Evolutionary conservation across 2,113 vertebrate genomes (phyloP).

Genomic region (Ctenodactylus gundi): DNA sequence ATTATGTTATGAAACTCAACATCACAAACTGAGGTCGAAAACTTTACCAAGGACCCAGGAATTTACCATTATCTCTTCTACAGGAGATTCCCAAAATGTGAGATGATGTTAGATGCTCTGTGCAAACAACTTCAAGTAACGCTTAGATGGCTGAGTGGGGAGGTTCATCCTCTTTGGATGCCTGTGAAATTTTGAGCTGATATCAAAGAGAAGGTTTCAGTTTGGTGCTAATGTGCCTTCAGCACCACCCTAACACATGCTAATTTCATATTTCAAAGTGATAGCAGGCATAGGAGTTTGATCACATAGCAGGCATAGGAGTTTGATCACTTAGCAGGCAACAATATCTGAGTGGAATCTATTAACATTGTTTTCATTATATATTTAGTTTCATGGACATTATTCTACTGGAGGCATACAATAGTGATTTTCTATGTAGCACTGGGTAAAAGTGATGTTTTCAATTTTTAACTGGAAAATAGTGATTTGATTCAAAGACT

Average conservation of each 20-base stretch:
- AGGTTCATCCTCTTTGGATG: neutral
- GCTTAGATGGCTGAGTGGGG: accelerated
- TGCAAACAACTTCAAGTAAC: neutral
- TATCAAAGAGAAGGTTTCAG: neutral
- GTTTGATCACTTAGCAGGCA: neutral
- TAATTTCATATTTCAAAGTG: neutral
- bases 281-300: neutral
- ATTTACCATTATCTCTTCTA: neutral
- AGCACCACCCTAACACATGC: neutral
- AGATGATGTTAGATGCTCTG: neutral
- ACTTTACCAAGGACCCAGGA: neutral
- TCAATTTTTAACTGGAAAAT: neutral
- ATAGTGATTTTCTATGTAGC: neutral
- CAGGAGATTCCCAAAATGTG: neutral
- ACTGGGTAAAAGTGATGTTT: neutral
- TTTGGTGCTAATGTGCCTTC: neutral
- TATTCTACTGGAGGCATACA: neutral
- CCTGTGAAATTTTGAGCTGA: neutral
- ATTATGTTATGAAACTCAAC: neutral
- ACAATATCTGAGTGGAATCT: neutral
- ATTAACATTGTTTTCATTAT: neutral
- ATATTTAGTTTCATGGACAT: neutral
- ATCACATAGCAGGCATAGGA: neutral
- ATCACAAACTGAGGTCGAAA: neutral
- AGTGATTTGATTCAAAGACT: neutral